Conservation (phyloP, 2,797 vertebrate genomes). For the Trachops cirrhosus region DNA sequence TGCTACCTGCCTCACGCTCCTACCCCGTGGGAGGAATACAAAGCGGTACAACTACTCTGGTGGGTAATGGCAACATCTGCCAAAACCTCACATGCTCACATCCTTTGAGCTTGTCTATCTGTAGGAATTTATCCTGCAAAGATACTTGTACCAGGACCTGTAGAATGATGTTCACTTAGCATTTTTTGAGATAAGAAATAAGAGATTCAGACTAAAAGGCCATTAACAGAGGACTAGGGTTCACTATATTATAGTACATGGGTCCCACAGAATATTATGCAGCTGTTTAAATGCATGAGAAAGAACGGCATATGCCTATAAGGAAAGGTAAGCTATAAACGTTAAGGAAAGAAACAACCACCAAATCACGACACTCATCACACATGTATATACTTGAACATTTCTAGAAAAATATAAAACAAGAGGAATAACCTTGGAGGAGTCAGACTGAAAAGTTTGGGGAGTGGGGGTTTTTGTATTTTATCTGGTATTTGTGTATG, state of each 20-base stretch:
- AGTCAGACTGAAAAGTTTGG: neutral
- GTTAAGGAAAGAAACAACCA: neutral
- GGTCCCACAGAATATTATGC: neutral
- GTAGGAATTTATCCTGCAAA: neutral
- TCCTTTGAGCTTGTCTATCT: neutral
- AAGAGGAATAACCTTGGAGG: neutral
- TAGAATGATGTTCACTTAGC: neutral
- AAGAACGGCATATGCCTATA: neutral
- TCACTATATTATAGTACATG: neutral
- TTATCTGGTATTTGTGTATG: neutral
- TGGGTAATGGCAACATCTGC: neutral
- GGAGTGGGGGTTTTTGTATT: neutral
- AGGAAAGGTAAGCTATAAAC: neutral
- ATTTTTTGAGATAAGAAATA: slow-evolving; percentile 12
- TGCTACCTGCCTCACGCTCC: neutral
- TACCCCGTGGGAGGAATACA: neutral
- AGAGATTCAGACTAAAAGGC: neutral
- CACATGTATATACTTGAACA: neutral
- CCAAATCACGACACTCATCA: neutral
- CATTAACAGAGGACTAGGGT: neutral
- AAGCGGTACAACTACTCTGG: neutral
- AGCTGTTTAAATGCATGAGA: slow-evolving; percentile 1
- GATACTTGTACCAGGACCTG: neutral
- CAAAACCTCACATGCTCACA: neutral
- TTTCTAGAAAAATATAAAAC: slow-evolving; percentile 3